Evolutionary conservation across 2,888 invertebrate species (phyloP).

Genomic region (Belgica antarctica): DNA sequence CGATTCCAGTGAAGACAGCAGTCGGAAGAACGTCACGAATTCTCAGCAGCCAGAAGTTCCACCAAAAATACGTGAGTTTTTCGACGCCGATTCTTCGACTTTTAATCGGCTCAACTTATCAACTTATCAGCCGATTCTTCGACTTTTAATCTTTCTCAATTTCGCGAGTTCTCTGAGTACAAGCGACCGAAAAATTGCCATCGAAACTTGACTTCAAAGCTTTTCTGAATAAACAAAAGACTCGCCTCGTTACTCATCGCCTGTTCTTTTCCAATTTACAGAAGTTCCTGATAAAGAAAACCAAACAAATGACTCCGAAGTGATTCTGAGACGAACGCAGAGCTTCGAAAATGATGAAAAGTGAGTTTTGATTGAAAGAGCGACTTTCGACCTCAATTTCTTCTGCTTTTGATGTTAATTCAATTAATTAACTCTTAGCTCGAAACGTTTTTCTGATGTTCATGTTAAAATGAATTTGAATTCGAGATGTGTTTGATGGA

Average conservation of each 20-base stretch:
- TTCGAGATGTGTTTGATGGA: slow-evolving; percentile 33
- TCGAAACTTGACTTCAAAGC: too few relatives aligned
- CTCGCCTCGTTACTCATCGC: slow-evolving; percentile 43
- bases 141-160: too few relatives aligned
- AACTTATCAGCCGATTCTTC: too few relatives aligned
- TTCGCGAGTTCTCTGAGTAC: too few relatives aligned
- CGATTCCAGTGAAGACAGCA: slow-evolving; percentile 26
- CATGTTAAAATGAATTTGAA: slow-evolving; percentile 42
- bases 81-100: not conserved
- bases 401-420: slow-evolving; percentile 28
- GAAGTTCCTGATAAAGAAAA: slow-evolving; percentile 61
- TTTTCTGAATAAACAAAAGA: too few relatives aligned
- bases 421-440: slow-evolving; percentile 37
- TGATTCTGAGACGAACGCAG: slow-evolving; percentile 75
- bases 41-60: slow-evolving; percentile 53
- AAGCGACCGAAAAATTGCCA: too few relatives aligned
- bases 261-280: slow-evolving; percentile 49
- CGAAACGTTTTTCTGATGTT: not conserved
- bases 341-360: slow-evolving; percentile 86
- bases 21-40: slow-evolving; percentile 5
- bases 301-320: slow-evolving; percentile 59
- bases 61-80: slow-evolving; percentile 57
- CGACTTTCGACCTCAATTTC: slow-evolving; percentile 42
- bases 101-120: too few relatives aligned
- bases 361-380: slow-evolving; percentile 59